Base-by-base conservation (phyloP, 2,113 vertebrate species). In the Riparia riparia region DNA sequence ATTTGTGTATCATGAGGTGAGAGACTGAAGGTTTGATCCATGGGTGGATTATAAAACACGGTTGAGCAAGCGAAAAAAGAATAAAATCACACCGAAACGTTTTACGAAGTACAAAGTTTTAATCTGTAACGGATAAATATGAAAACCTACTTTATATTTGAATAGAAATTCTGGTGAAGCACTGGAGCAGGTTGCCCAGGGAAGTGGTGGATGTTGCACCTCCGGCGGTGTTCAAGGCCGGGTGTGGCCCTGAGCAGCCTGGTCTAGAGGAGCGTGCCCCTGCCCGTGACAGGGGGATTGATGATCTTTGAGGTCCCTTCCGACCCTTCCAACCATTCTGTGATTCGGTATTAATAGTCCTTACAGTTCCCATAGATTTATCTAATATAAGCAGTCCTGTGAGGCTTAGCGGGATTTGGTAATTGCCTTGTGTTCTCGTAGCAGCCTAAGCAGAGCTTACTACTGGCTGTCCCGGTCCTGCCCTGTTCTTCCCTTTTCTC, bases 261-360 rank as follows among this genome's bases (percentile, higher is more conserved):
- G 21, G 14, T 56, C 8, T 42, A 19, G 51, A 37, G 29, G 16
- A 45, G 45, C 2, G 3, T 60, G 45, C 1, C 18, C 15, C 18
- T 89, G 31, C 7, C 22, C 14, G 8, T 12, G 20, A 54, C 20
- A 29, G 24, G 4, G 41, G 5, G 3, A 0, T 11, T 76, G 1
- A 5, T 54, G 25, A 4, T 47, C 47, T 42, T 42, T 69, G 19
- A 42, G 21, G 4, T 61, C 25, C n/a, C 25, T 25, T 56, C 31
- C 61, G 28, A 37, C 10, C 12, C 37, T 37, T 37, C 37, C 25
- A 56, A 61, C 24, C 25, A 47, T 61, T 54, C 14, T 54, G 19
- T 68, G 39, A 34, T 21, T 37, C 37, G 9, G 37, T 37, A 37
- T 37, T 47, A 49, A 17, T 63, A 39, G 42, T 82, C 64, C 14